These are phyloP conservation scores for Chouioia cunea DNA, from an alignment of 2,888 invertebrate genomes.

Conservation along the genomic window DNA sequence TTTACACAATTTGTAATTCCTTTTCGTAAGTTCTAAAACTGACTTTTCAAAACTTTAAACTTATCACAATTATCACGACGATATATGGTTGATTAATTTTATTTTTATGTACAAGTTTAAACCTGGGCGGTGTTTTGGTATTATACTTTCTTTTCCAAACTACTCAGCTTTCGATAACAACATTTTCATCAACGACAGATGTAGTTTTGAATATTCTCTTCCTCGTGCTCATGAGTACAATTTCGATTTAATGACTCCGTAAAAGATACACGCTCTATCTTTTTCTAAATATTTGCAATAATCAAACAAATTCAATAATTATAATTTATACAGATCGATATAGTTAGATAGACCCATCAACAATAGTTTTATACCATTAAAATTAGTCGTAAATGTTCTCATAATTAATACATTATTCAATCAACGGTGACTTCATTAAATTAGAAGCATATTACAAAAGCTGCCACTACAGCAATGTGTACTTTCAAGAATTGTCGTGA, in stretches of 20 bases:
- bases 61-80: slow-evolving; percentile 10
- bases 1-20: slow-evolving; percentile 4
- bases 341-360: slow-evolving; percentile 24
- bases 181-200: slow-evolving; percentile 11
- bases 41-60: slow-evolving; percentile 43
- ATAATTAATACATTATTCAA: background rate
- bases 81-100: slow-evolving; percentile 25
- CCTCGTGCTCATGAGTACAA: slow-evolving; percentile 22
- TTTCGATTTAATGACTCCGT: slow-evolving; percentile 16
- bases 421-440: background rate
- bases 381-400: background rate
- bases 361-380: background rate
- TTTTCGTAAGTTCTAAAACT: slow-evolving; percentile 10
- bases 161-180: slow-evolving; percentile 14
- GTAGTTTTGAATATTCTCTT: background rate
- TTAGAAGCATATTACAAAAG: slow-evolving; percentile 7
- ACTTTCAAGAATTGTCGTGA: slow-evolving; percentile 39
- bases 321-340: slow-evolving; percentile 3
- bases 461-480: slow-evolving; percentile 40
- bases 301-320: slow-evolving; percentile 26
- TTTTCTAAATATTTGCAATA: slow-evolving; percentile 21
- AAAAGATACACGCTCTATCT: slow-evolving; percentile 19
- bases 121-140: slow-evolving; percentile 40
- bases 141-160: slow-evolving; percentile 37
- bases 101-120: slow-evolving; percentile 38